Conservation (phyloP, 2,888 invertebrate species). For the Andrena dorsata region DNA sequence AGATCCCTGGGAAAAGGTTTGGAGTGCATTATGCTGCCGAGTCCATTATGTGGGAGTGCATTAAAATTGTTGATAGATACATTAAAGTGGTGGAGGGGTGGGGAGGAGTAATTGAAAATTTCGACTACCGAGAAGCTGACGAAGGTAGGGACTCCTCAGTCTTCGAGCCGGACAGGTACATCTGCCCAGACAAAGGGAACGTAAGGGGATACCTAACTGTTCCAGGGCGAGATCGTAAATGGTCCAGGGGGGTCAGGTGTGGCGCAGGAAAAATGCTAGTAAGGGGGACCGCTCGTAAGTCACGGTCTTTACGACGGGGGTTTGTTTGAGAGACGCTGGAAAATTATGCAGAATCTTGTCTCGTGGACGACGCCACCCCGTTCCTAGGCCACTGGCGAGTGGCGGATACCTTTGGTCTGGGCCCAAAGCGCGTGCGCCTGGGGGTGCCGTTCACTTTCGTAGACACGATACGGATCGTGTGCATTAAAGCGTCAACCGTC, state of each 20-base stretch:
- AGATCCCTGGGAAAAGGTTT: slow-evolving; percentile 71
- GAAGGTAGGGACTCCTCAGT: neutral
- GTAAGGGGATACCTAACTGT: slow-evolving; percentile 59
- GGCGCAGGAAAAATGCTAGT: slow-evolving; percentile 49
- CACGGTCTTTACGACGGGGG: slow-evolving; percentile 75
- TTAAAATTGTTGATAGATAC: slow-evolving; percentile 81
- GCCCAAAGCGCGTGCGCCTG: neutral
- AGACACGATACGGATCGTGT: slow-evolving; percentile 12
- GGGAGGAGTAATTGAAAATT: slow-evolving; percentile 43
- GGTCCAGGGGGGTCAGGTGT: slow-evolving; percentile 59
- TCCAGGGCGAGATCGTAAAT: slow-evolving; percentile 47
- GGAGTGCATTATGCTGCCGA: slow-evolving; percentile 71
- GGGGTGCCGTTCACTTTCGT: neutral
- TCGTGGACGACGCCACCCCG: slow-evolving; percentile 32
- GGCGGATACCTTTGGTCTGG: neutral
- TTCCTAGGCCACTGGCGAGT: slow-evolving; percentile 51
- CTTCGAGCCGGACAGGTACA: slow-evolving; percentile 17
- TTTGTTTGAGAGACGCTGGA: slow-evolving; percentile 73
- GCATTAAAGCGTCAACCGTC: neutral
- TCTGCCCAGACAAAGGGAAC: slow-evolving; percentile 29
- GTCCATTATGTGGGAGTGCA: slow-evolving; percentile 74
- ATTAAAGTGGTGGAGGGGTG: slow-evolving; percentile 38
- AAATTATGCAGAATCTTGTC: slow-evolving; percentile 77
- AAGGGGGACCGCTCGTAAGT: slow-evolving; percentile 67
- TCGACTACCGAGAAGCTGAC: neutral